A percentile compares a stretch with the other conserved stretches of the same genome.
Evolutionary conservation across 2,113 vertebrate species (phyloP).

Genomic region (Columbina picui): DNA sequence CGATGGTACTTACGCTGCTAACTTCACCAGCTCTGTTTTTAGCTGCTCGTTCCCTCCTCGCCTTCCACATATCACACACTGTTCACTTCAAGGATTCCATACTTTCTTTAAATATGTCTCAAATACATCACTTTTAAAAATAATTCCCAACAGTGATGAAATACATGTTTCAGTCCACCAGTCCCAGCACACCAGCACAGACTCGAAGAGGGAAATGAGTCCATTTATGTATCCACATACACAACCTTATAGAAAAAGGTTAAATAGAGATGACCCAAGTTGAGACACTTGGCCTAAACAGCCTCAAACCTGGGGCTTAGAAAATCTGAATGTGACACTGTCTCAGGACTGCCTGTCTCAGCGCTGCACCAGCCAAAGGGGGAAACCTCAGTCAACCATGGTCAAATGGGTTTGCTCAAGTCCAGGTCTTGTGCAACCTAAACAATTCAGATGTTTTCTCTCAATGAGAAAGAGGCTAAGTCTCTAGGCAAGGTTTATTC

Average conservation of each 20-base stretch:
- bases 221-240: not conserved
- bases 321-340: not conserved
- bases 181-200: not conserved
- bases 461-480: not conserved
- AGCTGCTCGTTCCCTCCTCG: constrained; percentile 8
- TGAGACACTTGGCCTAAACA: not conserved
- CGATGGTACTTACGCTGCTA: not conserved
- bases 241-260: not conserved
- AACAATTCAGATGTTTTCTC: not conserved
- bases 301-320: not conserved
- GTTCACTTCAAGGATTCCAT: not conserved
- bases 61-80: not conserved
- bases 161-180: not conserved
- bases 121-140: not conserved
- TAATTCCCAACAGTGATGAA: not conserved
- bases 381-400: not conserved
- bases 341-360: not conserved
- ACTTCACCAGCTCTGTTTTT: constrained; percentile 8
- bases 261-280: not conserved
- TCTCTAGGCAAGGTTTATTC: not conserved
- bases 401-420: not conserved
- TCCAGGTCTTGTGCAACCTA: not conserved
- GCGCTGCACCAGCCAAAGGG: not conserved
- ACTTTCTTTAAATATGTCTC: constrained; percentile 9
- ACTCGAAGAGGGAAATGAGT: not conserved